These are phyloP conservation scores for Ectropis crepuscularia DNA, from an alignment of 2,888 invertebrate species.

Conservation along the genomic window DNA sequence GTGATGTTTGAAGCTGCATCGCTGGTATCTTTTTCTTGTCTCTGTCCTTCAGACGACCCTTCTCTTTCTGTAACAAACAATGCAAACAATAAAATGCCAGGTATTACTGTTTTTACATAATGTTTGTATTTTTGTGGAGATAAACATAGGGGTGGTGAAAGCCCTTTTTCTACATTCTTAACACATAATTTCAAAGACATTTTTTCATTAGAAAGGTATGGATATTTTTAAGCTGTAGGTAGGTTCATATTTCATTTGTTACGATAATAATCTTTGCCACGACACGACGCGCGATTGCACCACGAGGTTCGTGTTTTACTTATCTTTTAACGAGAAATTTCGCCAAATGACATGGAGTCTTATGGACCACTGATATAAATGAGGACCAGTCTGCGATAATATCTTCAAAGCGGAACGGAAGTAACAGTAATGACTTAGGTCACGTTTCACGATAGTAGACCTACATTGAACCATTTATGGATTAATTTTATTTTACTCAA, in stretches of 20 bases:
- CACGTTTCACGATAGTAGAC: slow-evolving; percentile 13
- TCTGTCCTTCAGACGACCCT: slow-evolving; percentile 52
- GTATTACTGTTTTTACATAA: neutral
- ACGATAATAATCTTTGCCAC: slow-evolving; percentile 36
- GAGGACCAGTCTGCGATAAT: slow-evolving; percentile 15
- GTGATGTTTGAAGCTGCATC: slow-evolving; percentile 70
- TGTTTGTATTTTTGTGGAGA: neutral
- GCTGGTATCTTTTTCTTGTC: slow-evolving; percentile 67
- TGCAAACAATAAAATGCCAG: neutral
- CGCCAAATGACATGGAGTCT: slow-evolving; percentile 30
- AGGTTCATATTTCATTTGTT: slow-evolving; percentile 35
- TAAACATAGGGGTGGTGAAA: neutral
- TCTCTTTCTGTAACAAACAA: slow-evolving; percentile 49
- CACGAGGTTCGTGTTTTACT: slow-evolving; percentile 32
- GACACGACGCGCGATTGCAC: slow-evolving; percentile 31
- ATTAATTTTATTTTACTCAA: neutral
- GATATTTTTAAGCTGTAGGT: slow-evolving; percentile 20
- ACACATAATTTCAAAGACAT: too few relatives aligned
- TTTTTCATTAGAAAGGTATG: slow-evolving; percentile 1
- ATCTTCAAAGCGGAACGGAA: slow-evolving; percentile 18
- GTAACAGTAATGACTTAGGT: slow-evolving; percentile 19
- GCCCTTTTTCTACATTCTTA: neutral
- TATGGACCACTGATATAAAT: slow-evolving; percentile 21
- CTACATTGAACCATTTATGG: slow-evolving; percentile 1
- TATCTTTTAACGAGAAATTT: slow-evolving; percentile 38